Base-by-base conservation (phyloP, 1,140 invertebrate genomes). In the Bombus difficillimus region DNA sequence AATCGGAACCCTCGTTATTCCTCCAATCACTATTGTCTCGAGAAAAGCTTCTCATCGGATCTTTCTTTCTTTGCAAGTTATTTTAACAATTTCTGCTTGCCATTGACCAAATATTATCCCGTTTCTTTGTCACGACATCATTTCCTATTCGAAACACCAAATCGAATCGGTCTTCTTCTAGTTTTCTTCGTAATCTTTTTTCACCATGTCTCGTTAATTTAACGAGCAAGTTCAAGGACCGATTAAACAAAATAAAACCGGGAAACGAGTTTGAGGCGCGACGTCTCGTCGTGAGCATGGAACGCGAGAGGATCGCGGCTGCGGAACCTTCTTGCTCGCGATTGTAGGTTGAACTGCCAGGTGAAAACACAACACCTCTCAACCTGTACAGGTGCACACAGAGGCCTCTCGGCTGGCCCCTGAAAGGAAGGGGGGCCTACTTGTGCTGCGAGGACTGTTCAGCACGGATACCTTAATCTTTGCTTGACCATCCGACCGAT, bases 281-380 rank as follows among this genome's bases (percentile, higher is more conserved):
- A 43, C 25, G 74, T 34, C 5, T 80, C 64, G 80, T 81, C 75
- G 34, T 79, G 79, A 81, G 64, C 73, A 57, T 78, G 68, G 73
- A 86, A 41, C 62, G 79, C 84, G 86, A 77, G 80, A 91, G 77
- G 78, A 91, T 83, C 88, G 88, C 88, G 86, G 34, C 83, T 85
- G 87, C 87, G 76, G 90, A 89, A 92, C 93, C 91, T 92, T 90
- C 92, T 87, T 89, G 92, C 88, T 92, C 93, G 92, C 93, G 93
- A 93, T 93, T 93, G 91, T 85, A 89, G 92, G 87, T 90, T 90
- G 86, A 92, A 94, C 94, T 95, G 92, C 93, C 94, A 94, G 94
- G 93, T 95, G 94, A 94, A 95, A 94, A 95, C 91, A 92, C 93
- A 93, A 94, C 94, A 94, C 92, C 91, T 93, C 90, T 90, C 89